phyloP scores from a whole-genome alignment of 2,888 invertebrate genomes.

The Cephalotes varians region DNA sequence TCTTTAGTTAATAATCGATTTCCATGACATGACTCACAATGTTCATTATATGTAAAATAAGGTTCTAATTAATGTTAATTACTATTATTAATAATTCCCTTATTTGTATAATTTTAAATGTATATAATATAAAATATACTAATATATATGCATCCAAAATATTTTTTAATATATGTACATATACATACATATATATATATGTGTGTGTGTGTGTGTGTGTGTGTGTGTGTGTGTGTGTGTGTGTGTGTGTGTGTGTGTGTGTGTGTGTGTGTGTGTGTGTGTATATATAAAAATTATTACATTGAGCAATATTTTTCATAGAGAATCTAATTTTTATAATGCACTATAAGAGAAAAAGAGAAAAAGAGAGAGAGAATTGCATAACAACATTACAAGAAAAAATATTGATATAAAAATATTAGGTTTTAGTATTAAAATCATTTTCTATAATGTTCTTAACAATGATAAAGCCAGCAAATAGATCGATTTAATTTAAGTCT shows the following conservation, averaged over 20 bases:
- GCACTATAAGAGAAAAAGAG: too few species aligned
- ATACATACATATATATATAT: too few species aligned
- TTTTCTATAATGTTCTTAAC: not conserved
- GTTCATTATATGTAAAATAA: not conserved
- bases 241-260: too few species aligned
- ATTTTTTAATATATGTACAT: too few species aligned
- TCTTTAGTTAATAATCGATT: slow-evolving; percentile 15
- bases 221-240: too few species aligned
- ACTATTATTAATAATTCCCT: not conserved
- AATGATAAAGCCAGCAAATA: not conserved
- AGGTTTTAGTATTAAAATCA: not conserved
- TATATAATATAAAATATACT: not conserved
- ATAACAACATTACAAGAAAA: not conserved
- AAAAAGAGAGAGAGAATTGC: too few species aligned
- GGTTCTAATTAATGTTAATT: not conserved
- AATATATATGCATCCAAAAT: too few species aligned
- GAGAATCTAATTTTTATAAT: not conserved
- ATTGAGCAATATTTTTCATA: not conserved
- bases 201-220: too few species aligned
- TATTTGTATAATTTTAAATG: not conserved
- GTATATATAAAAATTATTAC: not conserved
- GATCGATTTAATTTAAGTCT: too few species aligned
- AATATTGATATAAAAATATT: not conserved
- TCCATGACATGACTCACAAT: not conserved
- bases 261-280: too few species aligned